Conservation (phyloP, 2,797 vertebrate genomes). For the Oryzias sinensis region DNA sequence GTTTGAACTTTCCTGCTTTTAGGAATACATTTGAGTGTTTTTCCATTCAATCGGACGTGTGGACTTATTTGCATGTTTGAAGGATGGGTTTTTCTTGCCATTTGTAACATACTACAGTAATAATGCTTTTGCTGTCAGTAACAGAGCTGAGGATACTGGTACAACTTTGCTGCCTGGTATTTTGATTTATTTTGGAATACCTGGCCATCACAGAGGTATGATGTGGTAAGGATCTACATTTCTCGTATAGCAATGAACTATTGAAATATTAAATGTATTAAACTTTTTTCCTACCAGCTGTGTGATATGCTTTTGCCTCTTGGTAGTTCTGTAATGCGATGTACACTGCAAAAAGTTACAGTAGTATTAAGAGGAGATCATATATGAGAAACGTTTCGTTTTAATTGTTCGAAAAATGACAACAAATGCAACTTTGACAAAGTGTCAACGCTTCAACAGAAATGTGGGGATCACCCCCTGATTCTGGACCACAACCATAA, state of each 20-base stretch:
- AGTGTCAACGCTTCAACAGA: conserved; percentile 53
- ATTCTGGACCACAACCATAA: conserved; percentile 48
- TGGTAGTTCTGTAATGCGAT: not conserved
- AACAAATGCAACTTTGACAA: conserved; percentile 7
- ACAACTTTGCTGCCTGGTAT: conserved; percentile 28
- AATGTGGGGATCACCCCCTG: conserved; percentile 79
- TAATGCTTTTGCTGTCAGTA: conserved; percentile 39
- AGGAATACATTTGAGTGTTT: conserved; percentile 10
- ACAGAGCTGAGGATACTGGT: conserved; percentile 29
- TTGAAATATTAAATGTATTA: too few relatives aligned
- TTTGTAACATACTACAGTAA: conserved; percentile 31
- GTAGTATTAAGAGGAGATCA: conserved; percentile 1
- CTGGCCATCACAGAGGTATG: conserved; percentile 43
- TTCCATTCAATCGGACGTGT: conserved; percentile 32
- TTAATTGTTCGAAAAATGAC: not conserved
- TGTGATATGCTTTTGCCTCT: not conserved
- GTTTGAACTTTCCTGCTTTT: conserved; percentile 24
- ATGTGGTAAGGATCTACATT: conserved; percentile 63
- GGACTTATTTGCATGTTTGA: conserved; percentile 33
- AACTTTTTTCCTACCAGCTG: too few relatives aligned
- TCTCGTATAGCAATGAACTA: not conserved
- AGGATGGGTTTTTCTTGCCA: conserved; percentile 31
- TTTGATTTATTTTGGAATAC: conserved; percentile 43
- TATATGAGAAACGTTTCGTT: not conserved
- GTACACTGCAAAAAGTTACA: not conserved